A percentile compares a stretch with the other conserved stretches of the same genome.
These are phyloP conservation scores for Acromyrmex charruanus DNA, from an alignment of 1,140 invertebrate genomes.

Conservation along the genomic window DNA sequence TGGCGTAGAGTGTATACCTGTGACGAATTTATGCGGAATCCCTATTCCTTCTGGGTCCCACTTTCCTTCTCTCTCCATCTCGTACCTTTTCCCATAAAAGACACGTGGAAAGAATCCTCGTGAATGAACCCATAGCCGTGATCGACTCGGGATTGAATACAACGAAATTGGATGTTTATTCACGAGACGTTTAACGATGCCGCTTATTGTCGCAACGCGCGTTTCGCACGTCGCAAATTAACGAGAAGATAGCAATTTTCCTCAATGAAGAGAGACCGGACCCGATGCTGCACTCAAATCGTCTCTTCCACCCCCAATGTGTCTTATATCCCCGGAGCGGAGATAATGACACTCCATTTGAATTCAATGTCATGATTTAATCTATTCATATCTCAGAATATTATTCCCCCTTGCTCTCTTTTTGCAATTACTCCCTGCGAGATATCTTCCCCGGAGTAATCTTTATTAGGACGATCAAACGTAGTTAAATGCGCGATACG, in stretches of 20 bases:
- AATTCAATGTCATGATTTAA: conserved; percentile 31
- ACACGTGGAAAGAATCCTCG: conserved; percentile 53
- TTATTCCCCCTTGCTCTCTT: not conserved
- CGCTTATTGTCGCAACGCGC: not conserved
- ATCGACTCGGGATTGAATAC: conserved; percentile 38
- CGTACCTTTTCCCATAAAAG: not conserved
- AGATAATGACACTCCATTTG: conserved; percentile 36
- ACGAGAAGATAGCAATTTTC: conserved; percentile 16
- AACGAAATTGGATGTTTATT: conserved; percentile 32
- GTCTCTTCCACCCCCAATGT: not conserved
- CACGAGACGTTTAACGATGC: not conserved
- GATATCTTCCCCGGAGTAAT: conserved; percentile 27
- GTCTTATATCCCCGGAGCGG: not conserved
- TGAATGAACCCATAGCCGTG: conserved; percentile 73
- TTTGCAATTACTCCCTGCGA: not conserved
- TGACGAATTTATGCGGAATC: conserved; percentile 82
- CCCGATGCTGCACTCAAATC: not conserved
- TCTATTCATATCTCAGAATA: conserved; percentile 25
- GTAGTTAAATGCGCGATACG: not conserved
- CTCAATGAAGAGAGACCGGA: not conserved
- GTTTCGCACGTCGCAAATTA: conserved; percentile 13
- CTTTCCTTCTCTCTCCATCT: not conserved
- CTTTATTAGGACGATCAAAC: conserved; percentile 16
- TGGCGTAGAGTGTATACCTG: conserved; percentile 81
- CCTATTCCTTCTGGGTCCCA: conserved; percentile 40